Evolutionary conservation across 2,113 vertebrate species (phyloP), one percentile per base, ranked within the genome.

Genomic region (Myrmophylax atrothorax): DNA sequence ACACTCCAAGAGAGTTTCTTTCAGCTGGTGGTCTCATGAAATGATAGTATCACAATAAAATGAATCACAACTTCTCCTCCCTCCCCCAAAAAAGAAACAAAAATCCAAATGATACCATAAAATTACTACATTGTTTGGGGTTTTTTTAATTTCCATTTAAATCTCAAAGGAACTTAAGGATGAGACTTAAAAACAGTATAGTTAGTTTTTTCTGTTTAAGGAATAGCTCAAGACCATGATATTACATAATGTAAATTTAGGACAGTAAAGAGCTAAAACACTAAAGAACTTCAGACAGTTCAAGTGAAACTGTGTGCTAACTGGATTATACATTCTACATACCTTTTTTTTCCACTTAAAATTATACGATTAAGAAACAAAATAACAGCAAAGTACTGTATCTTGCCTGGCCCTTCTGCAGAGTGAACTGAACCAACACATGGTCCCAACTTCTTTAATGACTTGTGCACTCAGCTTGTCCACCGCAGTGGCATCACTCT

Each of bases 391-490:
- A 56, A 91, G 68, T 8, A 47, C 22, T 18, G 37, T n/a, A 75
- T 75, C 26, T 33, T 70, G 23, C 73, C 66, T 13, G 31, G 47
- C 28, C 26, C 18, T 76, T 85, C 29, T 60, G 26, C 20, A 70
- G 35, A 78, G 9, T 28, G 25, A 62, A 38, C 18, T 23, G 28
- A 31, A 58, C 12, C 4, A 55, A 84, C 60, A 63, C 47, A 46
- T 0, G 16, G 47, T 44, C 9, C 33, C 25, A 12, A 13, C 67
- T 82, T 19, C 59, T 75, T 62, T 28, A 66, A 73, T 4, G 9
- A 33, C 35, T 13, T 0, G 0, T 6, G 31, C 38, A n/a, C 50
- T 42, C 47, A 42, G 25, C 55, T 58, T 28, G 25, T n/a, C 67
- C 20, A 52, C 14, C 14, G 1, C 1, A n/a, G 5, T 2, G 64